Base-by-base conservation (phyloP, 2,113 vertebrate species). In the Aegotheles bennettii region DNA sequence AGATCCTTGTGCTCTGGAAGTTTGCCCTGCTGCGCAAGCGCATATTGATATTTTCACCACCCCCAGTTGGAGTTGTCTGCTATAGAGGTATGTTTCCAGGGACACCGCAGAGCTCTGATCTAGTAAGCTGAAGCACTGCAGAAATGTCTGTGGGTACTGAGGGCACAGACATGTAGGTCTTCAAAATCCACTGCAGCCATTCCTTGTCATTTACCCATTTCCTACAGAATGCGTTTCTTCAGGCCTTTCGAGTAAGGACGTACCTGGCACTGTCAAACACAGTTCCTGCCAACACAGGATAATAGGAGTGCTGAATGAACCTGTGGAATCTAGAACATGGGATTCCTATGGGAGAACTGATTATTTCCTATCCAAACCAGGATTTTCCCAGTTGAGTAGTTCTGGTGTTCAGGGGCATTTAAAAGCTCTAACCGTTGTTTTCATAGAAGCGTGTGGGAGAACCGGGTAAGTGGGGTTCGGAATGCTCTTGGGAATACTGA, bases 1-100 rank as follows among this genome's bases (percentile, higher is more conserved):
- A 99, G 96, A 99, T 99, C 89, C 98, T 99, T 70, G 98, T 99
- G 82, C 98, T 99, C 95, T 99, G 99, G 99, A 99, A 99, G 96
- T 99, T 99, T 71, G 99, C 99, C 38, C 97, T 99, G 94, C 98
- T 99, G 23, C 97, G 99, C 95, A 99, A 99, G 93, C 99, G 99
- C 68, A 98, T 99, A 85, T 96, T 99, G 94, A 99, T 99, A 96
- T 99, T 99, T 97, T 99, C 99, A 10, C 99, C 99, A 0, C 99
- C 99, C 16, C 99, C 99, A 15, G 98, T 99, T 18, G 99, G 99
- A 8, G 99, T 99, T 53, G 99, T 99, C 87, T 99, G 99, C 98
- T 99, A 99, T 36, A 97, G 99, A 98, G 99, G 99, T 99, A 98
- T n/a, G 93, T 95, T 84, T 90, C 86, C 90, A 96, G 87, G 86